Percentiles rank a stretch among this genome's conserved stretches.
phyloP scores from a whole-genome alignment of 2,113 vertebrate species.

The Globicephala melas region DNA sequence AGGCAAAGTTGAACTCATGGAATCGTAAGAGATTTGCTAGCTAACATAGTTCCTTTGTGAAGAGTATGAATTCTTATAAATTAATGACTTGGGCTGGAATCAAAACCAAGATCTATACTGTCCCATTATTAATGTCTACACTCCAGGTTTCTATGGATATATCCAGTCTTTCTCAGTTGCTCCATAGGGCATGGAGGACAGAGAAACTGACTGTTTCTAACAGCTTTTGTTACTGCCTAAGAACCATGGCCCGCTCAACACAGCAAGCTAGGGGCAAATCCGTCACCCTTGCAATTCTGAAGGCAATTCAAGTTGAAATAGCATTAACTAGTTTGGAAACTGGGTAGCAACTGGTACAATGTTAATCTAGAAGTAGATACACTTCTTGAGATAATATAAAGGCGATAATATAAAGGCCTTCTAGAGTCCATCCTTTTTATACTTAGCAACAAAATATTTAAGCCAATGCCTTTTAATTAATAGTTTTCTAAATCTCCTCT shows the following conservation, averaged over 20 bases:
- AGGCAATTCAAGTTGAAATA: constrained; percentile 42
- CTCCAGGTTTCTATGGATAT: background rate
- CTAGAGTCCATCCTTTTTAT: background rate
- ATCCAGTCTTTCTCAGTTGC: background rate
- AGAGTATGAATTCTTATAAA: background rate
- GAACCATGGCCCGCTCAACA: background rate
- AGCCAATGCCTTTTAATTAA: background rate
- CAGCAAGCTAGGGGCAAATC: background rate
- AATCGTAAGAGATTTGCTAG: background rate
- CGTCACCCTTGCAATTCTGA: background rate
- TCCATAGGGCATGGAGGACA: background rate
- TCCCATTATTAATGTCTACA: background rate
- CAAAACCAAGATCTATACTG: background rate
- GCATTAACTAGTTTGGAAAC: constrained; percentile 4
- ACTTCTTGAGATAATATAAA: constrained; percentile 35
- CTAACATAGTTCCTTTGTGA: background rate
- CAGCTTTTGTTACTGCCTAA: background rate
- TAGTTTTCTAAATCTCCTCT: background rate
- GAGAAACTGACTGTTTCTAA: background rate
- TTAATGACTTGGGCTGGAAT: background rate
- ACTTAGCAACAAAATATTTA: background rate
- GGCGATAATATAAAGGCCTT: background rate
- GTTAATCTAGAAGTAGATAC: background rate
- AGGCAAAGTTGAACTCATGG: background rate
- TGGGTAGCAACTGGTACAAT: background rate